Evolutionary conservation across 2,888 invertebrate genomes (phyloP), one percentile per base, ranked within the genome.

Genomic region (Terebella lapidaria): DNA sequence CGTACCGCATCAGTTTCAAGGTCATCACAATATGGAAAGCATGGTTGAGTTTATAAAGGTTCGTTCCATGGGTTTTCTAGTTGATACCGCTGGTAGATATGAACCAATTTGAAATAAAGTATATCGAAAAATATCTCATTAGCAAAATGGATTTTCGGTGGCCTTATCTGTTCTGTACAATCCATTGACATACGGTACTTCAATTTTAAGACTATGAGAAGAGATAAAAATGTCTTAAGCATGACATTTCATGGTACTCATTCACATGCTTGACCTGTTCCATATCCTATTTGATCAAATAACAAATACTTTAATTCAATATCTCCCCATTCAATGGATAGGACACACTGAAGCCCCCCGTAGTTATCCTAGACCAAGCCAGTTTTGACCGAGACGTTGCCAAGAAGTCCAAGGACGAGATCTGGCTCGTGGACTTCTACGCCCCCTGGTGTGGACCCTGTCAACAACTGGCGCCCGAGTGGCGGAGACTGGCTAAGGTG

Each of bases 391-490:
- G 79, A 24, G 75, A 73, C 24, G 82, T 89, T 29, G 77, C 80
- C 18, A 78, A 83, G 27, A 86, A 87, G 70, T 80, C 82, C 1
- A 72, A 74, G 5, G 81, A 83, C 53, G 84, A 85, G 61, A 76
- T 88, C 2, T 89, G 88, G 87, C 74, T 87, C 26, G 85, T 89
- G 1, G 88, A 88, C 79, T 89, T 86, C 78, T 89, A 84, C 75
- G 88, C 87, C 15, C 87, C 88, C 0, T 89, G 88, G 88, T 90
- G 89, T 80, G 86, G 86, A 1, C 88, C 88, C 0, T 90, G 89
- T 74, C 86, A 87, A 71, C 85, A 86, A 72, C 79, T 90, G 64
- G 84, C 85, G 10, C 86, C 87, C 0, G 85, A 88, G 70, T 89
- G 87, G 85, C 83, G 87, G 47, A 82, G 83, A 72, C 81, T 89